Evolutionary conservation across 92 coral and sea anemone species (phyloP).

Genomic region (Paramuricea clavata): DNA sequence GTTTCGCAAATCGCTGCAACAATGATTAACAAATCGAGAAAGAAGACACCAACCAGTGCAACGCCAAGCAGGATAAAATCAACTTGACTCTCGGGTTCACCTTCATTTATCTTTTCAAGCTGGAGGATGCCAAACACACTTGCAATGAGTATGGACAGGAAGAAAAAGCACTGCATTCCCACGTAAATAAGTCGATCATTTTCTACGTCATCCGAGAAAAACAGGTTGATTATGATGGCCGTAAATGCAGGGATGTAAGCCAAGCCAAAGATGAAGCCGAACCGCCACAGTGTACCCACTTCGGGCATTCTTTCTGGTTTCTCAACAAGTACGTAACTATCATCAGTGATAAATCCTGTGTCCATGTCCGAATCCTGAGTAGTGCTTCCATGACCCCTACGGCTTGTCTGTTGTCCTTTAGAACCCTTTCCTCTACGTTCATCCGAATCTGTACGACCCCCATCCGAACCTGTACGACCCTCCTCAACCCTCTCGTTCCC

Average conservation of each 20-base stretch:
- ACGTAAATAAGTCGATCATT: conserved; percentile 17
- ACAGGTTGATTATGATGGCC: conserved; percentile 19
- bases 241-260: conserved; percentile 33
- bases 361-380: not conserved
- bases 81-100: conserved; percentile 7
- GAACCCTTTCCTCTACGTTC: not conserved
- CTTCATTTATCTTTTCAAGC: not conserved
- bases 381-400: not conserved
- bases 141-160: conserved; percentile 18
- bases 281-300: conserved; percentile 47
- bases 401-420: not conserved
- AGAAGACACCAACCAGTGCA: conserved; percentile 37
- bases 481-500: not conserved
- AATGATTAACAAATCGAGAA: conserved; percentile 37
- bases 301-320: not conserved
- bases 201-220: not conserved
- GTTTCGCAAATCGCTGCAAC: conserved; percentile 18
- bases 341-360: too few species aligned
- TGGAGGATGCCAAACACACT: not conserved
- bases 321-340: not conserved
- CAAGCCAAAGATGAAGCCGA: conserved; percentile 31
- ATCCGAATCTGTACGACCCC: not conserved
- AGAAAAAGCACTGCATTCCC: conserved; percentile 21
- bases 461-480: not conserved
- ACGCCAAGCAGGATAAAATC: conserved; percentile 12